Evolutionary conservation across 2,888 invertebrate species (phyloP).

Genomic region (Orthosia incerta): DNA sequence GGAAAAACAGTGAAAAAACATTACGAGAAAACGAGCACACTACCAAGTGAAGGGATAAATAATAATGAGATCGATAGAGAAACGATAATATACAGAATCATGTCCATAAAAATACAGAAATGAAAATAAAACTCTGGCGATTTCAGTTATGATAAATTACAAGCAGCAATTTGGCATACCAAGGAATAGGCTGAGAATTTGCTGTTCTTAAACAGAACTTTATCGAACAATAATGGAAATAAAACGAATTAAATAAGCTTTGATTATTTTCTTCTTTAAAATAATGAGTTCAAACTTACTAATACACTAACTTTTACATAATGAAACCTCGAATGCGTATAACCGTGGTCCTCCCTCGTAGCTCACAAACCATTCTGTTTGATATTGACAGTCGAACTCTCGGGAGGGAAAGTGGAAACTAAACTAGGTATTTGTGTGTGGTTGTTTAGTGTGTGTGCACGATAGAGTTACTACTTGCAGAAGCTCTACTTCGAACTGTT

Average conservation of each 20-base stretch:
- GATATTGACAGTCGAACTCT: constrained; percentile 72
- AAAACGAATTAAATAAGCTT: too few relatives aligned
- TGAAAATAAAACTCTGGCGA: background rate
- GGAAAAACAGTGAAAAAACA: constrained; percentile 82
- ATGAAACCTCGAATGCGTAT: constrained; percentile 8
- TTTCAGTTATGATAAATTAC: background rate
- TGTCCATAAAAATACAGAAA: background rate
- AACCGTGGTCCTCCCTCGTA: background rate
- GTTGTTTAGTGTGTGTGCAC: constrained; percentile 70
- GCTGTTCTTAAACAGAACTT: background rate
- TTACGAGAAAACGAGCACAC: constrained; percentile 46
- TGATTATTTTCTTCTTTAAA: background rate
- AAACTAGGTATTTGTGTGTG: constrained; percentile 78
- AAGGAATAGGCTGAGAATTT: background rate
- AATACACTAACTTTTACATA: background rate
- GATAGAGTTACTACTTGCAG: constrained; percentile 19
- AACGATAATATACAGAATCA: background rate
- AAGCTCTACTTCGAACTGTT: constrained; percentile 19
- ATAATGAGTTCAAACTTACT: background rate
- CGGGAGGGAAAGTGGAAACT: constrained; percentile 70
- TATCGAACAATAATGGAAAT: too few relatives aligned
- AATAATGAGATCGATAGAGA: constrained; percentile 13
- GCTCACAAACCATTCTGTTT: constrained; percentile 59
- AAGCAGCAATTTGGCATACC: background rate
- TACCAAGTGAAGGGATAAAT: constrained; percentile 46